These are phyloP conservation scores for Thecocarcelia acutangulata DNA, from an alignment of 2,888 invertebrate genomes.

Conservation along the genomic window DNA sequence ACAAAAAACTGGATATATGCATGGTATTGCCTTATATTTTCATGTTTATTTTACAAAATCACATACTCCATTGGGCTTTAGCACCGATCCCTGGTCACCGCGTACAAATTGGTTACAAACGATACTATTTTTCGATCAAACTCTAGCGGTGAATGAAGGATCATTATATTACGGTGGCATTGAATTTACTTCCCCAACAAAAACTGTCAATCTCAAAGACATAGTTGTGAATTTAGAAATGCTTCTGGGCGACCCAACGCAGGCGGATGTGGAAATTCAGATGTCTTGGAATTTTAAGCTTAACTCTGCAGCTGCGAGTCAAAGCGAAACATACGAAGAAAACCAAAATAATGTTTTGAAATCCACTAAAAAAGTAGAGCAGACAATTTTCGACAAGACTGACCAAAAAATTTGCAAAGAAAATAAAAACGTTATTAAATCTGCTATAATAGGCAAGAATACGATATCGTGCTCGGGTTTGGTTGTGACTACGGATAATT, in stretches of 20 bases:
- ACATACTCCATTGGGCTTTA: conserved; percentile 97
- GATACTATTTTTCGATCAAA: conserved; percentile 97
- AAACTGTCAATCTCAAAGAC: conserved; percentile 54
- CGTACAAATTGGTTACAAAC: conserved; percentile 98
- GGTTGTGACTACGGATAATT: conserved; percentile 9
- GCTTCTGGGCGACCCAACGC: conserved; percentile 68
- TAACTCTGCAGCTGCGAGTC: background rate
- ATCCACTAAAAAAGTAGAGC: background rate
- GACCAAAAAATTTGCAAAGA: background rate
- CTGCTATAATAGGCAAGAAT: background rate
- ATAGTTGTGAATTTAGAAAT: conserved; percentile 70
- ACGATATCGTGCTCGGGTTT: background rate
- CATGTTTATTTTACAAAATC: conserved; percentile 99
- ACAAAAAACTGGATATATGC: conserved; percentile 93
- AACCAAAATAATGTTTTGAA: conserved; percentile 4
- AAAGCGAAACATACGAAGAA: background rate
- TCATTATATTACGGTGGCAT: conserved; percentile 82
- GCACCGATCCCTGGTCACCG: conserved; percentile 96
- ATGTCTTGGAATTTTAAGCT: conserved; percentile 71
- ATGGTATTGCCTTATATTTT: conserved; percentile 98
- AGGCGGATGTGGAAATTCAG: conserved; percentile 66
- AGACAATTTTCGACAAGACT: background rate
- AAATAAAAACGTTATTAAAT: background rate
- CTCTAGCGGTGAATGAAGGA: conserved; percentile 93
- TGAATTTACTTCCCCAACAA: conserved; percentile 62